phyloP scores from a whole-genome alignment of 35 echinoderm and acorn worm species.

The Nesometra sesokonis region DNA sequence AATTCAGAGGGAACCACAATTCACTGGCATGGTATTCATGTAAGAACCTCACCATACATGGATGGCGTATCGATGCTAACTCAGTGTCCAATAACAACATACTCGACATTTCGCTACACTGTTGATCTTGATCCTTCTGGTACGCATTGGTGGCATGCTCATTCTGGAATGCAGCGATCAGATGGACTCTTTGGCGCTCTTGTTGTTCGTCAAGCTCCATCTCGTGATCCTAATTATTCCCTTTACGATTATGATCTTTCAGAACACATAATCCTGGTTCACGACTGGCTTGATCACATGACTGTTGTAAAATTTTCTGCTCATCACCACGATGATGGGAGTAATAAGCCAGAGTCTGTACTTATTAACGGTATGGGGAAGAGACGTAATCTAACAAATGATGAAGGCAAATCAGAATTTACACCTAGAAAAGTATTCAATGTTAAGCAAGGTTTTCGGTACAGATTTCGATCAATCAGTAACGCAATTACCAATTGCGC shows the following conservation, averaged over 20 bases:
- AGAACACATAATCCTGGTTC: constrained; percentile 53
- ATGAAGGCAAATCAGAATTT: not conserved
- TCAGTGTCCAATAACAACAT: constrained; percentile 47
- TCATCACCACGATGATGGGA: constrained; percentile 69
- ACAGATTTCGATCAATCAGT: constrained; percentile 64
- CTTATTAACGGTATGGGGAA: constrained; percentile 85
- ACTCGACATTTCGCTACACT: constrained; percentile 28
- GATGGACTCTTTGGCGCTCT: constrained; percentile 22
- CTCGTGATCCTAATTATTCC: constrained; percentile 18
- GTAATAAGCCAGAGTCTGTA: constrained; percentile 72
- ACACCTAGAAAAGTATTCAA: constrained; percentile 11
- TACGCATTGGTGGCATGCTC: constrained; percentile 50
- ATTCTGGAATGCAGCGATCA: constrained; percentile 25
- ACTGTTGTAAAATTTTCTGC: constrained; percentile 62
- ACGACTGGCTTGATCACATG: constrained; percentile 72
- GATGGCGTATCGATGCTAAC: constrained; percentile 64
- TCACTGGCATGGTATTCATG: constrained; percentile 55
- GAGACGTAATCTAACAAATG: not conserved
- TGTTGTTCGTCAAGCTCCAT: not conserved
- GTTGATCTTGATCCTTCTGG: constrained; percentile 14
- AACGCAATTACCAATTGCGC: constrained; percentile 69
- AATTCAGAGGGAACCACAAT: constrained; percentile 35
- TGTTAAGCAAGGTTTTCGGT: constrained; percentile 16
- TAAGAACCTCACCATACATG: constrained; percentile 28
- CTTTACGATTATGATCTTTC: constrained; percentile 64